Evolutionary conservation across 92 coral and sea anemone genomes (phyloP).

Genomic region (Parazoanthus atlanticus): DNA sequence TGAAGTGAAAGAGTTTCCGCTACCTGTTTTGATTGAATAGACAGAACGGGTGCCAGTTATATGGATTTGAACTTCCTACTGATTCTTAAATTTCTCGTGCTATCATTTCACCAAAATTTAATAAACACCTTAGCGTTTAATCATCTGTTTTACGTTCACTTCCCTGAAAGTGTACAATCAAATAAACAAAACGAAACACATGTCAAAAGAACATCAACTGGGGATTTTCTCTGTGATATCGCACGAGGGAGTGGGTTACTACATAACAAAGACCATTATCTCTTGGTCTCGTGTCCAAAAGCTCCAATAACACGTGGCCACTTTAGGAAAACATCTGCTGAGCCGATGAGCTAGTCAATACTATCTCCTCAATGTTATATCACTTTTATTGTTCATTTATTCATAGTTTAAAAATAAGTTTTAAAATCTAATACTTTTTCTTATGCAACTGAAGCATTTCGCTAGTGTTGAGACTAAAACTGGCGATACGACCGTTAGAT

Average conservation of each 20-base stretch:
- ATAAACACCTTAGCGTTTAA: conserved; percentile 1
- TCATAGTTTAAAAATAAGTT: conserved; percentile 11
- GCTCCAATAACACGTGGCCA: conserved; percentile 27
- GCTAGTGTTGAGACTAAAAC: neutral
- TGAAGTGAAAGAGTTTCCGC: neutral
- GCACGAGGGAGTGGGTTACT: conserved; percentile 19
- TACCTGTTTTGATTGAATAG: conserved; percentile 19
- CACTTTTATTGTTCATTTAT: conserved; percentile 12
- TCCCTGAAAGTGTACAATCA: conserved; percentile 4
- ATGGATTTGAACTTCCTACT: neutral
- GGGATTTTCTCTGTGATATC: conserved; percentile 34
- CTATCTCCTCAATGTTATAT: neutral
- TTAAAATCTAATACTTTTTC: neutral
- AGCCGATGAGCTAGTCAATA: conserved; percentile 6
- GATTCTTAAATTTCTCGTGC: neutral
- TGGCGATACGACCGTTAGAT: neutral
- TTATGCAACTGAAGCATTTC: neutral
- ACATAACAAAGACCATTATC: conserved; percentile 16
- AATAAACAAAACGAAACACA: conserved; percentile 6
- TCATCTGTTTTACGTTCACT: neutral
- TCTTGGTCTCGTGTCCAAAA: neutral
- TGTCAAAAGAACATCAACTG: conserved; percentile 43
- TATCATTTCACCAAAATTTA: neutral
- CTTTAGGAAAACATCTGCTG: conserved; percentile 29
- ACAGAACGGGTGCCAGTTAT: neutral